Conservation (phyloP, 1,140 invertebrate species). For the Asbolus verrucosus region DNA sequence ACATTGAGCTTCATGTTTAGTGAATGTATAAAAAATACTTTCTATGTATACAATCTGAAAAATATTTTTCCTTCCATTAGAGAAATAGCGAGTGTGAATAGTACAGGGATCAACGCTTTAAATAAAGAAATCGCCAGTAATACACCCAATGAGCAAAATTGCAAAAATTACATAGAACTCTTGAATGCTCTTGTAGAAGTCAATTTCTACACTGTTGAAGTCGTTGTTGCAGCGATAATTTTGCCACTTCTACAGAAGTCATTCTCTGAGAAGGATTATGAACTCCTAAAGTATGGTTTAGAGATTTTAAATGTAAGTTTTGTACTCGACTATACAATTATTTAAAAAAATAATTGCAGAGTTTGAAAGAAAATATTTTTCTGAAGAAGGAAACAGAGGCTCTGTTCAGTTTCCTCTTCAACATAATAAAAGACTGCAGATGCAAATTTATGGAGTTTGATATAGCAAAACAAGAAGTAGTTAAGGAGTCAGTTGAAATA, state of each 20-base stretch:
- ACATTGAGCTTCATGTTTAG: conserved; percentile 53
- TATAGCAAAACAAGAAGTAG: conserved; percentile 47
- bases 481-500: conserved; percentile 43
- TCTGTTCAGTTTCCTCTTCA: conserved; percentile 25
- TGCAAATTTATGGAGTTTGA: conserved; percentile 53
- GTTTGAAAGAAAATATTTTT: not conserved
- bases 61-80: conserved; percentile 45
- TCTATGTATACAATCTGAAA: conserved; percentile 51
- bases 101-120: conserved; percentile 52
- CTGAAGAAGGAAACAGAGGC: conserved; percentile 16
- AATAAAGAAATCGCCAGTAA: conserved; percentile 47
- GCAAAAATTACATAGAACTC: conserved; percentile 53
- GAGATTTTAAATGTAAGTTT: conserved; percentile 52
- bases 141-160: conserved; percentile 48
- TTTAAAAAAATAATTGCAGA: conserved; percentile 40
- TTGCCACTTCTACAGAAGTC: conserved; percentile 38
- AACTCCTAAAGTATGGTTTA: conserved; percentile 47
- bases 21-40: conserved; percentile 56
- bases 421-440: conserved; percentile 41
- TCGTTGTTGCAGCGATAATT: conserved; percentile 49
- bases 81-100: conserved; percentile 55
- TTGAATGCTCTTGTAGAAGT: conserved; percentile 50
- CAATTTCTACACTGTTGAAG: conserved; percentile 47
- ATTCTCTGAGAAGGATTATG: conserved; percentile 38
- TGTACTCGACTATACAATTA: conserved; percentile 8